Percentiles rank a stretch among this genome's conserved stretches.
Conservation (phyloP, 2,888 invertebrate genomes). For the Harpalus rufipes region DNA sequence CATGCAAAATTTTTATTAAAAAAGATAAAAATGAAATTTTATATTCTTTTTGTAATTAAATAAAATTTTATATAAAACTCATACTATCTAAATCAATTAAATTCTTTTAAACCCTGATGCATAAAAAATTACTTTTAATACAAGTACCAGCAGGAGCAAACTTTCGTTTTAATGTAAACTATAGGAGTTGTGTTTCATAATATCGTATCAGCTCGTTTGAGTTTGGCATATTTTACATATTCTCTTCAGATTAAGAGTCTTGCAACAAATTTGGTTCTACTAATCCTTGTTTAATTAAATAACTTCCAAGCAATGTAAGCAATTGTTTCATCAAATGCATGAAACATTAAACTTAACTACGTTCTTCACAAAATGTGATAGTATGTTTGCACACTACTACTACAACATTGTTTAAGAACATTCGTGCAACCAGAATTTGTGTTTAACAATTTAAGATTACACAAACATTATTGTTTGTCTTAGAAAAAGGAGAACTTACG, state of each 20-base stretch:
- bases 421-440: slow-evolving; percentile 1
- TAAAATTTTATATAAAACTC: background rate
- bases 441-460: slow-evolving; percentile 2
- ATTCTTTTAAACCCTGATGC: background rate
- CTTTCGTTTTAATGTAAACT: slow-evolving; percentile 40
- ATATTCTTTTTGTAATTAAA: background rate
- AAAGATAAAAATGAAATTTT: no score
- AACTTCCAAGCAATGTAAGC: slow-evolving; percentile 32
- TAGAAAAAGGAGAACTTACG: background rate
- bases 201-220: slow-evolving; percentile 37
- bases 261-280: slow-evolving; percentile 46
- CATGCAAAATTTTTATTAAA: no score
- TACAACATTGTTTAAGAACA: background rate
- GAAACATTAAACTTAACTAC: slow-evolving; percentile 4
- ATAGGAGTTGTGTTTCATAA: slow-evolving; percentile 29
- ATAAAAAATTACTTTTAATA: slow-evolving; percentile 1
- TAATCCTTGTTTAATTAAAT: slow-evolving; percentile 58
- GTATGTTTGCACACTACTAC: slow-evolving; percentile 3
- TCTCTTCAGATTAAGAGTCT: slow-evolving; percentile 46
- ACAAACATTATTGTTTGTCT: background rate
- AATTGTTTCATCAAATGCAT: slow-evolving; percentile 29
- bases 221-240: slow-evolving; percentile 49
- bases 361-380: slow-evolving; percentile 3
- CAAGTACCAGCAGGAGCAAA: background rate
- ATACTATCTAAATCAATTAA: background rate